phyloP scores from a whole-genome alignment of 2,797 vertebrate genomes.

The Natrix natrix region DNA sequence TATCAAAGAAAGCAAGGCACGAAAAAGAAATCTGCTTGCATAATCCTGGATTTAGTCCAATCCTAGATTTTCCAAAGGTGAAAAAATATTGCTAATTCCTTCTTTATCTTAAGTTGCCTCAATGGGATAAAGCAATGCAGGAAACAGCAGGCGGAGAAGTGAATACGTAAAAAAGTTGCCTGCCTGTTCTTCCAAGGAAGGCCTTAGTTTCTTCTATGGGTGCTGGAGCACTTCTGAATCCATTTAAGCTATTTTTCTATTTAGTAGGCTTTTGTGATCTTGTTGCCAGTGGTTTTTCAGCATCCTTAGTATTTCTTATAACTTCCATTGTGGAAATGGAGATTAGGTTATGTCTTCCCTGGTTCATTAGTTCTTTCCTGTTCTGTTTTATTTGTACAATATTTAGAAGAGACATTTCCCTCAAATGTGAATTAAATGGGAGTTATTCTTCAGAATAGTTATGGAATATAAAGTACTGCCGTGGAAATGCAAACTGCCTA shows the following conservation, averaged over 20 bases:
- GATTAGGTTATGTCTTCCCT: background rate
- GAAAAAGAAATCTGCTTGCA: background rate
- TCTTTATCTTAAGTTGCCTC: background rate
- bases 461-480: background rate
- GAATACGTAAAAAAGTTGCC: background rate
- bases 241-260: background rate
- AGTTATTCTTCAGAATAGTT: background rate
- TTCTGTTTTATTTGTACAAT: background rate
- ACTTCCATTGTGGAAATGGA: background rate
- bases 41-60: background rate
- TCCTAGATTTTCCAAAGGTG: background rate
- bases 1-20: background rate
- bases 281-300: background rate
- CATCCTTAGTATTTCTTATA: background rate
- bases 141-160: background rate
- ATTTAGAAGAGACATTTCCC: background rate
- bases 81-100: background rate
- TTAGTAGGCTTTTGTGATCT: background rate
- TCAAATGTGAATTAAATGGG: background rate
- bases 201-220: background rate
- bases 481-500: background rate
- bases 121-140: background rate
- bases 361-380: background rate
- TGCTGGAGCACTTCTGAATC: background rate
- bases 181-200: background rate